Percentiles rank a stretch among this genome's conserved stretches.
These are phyloP conservation scores for Caenorhabditis inopinata DNA, from an alignment of 1,140 invertebrate species.

Conservation along the genomic window DNA sequence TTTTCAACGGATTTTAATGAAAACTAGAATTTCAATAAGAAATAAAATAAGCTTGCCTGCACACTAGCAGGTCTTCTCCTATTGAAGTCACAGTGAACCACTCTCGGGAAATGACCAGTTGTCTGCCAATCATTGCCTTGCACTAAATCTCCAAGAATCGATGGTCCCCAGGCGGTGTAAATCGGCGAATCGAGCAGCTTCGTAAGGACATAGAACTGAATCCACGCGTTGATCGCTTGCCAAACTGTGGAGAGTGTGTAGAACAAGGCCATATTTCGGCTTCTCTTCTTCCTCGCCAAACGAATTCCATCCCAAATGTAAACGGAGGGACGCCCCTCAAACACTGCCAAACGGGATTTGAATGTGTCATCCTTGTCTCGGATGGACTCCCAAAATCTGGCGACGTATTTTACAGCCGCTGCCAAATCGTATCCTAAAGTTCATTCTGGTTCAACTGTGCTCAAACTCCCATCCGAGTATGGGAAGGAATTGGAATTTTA, in stretches of 20 bases:
- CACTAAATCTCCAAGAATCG: conserved; percentile 57
- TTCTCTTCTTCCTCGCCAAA: conserved; percentile 52
- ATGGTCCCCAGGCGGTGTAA: conserved; percentile 58
- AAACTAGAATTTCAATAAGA: no score
- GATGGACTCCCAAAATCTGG: conserved; percentile 53
- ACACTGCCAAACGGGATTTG: conserved; percentile 53
- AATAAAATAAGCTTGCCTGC: no score
- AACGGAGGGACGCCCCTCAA: conserved; percentile 59
- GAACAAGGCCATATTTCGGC: conserved; percentile 55
- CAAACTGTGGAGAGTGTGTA: conserved; percentile 60
- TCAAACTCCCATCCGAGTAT: no score
- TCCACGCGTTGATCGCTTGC: conserved; percentile 49
- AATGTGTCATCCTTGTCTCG: conserved; percentile 44
- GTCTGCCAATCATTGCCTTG: conserved; percentile 60
- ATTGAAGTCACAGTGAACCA: conserved; percentile 63
- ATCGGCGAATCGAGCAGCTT: conserved; percentile 56
- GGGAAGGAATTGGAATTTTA: no score
- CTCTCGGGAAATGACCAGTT: conserved; percentile 65
- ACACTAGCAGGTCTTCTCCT: conserved; percentile 45
- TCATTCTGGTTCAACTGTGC: no score
- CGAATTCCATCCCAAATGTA: conserved; percentile 65
- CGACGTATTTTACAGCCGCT: conserved; percentile 56
- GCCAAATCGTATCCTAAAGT: conserved; percentile 61
- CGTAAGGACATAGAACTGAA: conserved; percentile 31
- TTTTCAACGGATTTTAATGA: no score